Base-by-base conservation (phyloP, 2,113 vertebrate species). In the Elgaria multicarinata region DNA sequence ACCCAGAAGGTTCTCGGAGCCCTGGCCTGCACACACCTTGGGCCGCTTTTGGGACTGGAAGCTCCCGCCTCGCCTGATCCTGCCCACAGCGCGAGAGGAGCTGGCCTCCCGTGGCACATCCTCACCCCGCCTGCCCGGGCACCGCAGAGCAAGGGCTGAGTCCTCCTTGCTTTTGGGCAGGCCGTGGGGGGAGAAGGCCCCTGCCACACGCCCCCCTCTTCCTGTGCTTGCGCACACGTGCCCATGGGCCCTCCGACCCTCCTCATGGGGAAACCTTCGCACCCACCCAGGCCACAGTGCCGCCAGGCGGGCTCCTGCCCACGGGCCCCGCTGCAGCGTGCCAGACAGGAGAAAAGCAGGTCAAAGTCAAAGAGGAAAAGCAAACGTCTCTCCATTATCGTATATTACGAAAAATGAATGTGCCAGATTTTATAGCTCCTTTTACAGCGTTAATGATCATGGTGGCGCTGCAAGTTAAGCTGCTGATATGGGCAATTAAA, bases 361-460 rank as follows among this genome's bases (percentile, higher is more conserved):
- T 90, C 92, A 93, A 87, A 94, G 92, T 89, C 92, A 87, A 93
- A 92, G 83, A 72, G 82, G 83, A 77, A 86, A 91, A 89, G 84
- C 46, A 90, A 93, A 89, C 91, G 79, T 86, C 72, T 92, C 92
- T 83, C 93, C 93, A 88, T 93, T 90, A 93, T 18, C 93, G 78
- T 90, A 92, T 88, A 94, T 92, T 93, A 92, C 44, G 82, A 90
- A 91, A 92, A 94, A 91, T 50, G 75, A 91, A 92, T 86, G 86
- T 58, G 91, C 87, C 89, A 89, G 87, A 74, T 13, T 95, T 96
- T 94, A 95, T 92, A 89, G 93, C 39, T 92, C 94, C 92, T 95
- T 95, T 96, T 94, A 95, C 86, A 87, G 90, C 90, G 84, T 95
- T 96, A 96, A 94, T 95, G 95, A 96, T 93, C 92, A 93, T 55